Conservation (phyloP, 53 echinoderm and acorn worm species). For the Echinometra lucunter region DNA sequence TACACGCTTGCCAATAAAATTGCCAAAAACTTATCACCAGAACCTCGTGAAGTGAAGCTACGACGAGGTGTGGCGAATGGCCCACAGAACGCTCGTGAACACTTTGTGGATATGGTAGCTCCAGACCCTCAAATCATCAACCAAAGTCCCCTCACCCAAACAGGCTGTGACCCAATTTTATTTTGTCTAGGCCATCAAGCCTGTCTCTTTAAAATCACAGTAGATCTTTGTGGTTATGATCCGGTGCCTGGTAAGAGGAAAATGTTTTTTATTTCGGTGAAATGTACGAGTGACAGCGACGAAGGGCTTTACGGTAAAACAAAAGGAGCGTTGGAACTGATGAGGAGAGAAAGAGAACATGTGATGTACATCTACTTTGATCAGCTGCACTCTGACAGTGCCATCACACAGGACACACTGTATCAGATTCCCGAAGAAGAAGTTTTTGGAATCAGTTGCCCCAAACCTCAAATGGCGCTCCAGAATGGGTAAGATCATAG, state of each 20-base stretch:
- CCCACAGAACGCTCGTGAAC: conserved; percentile 40
- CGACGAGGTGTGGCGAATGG: conserved; percentile 68
- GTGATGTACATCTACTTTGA: conserved; percentile 85
- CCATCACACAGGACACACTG: conserved; percentile 72
- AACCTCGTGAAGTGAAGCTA: conserved; percentile 64
- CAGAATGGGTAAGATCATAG: conserved; percentile 84
- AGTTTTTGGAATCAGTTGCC: conserved; percentile 89
- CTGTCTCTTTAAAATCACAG: conserved; percentile 93
- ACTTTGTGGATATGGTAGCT: conserved; percentile 62
- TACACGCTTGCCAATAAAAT: conserved; percentile 87
- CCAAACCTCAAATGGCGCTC: conserved; percentile 75
- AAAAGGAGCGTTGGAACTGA: conserved; percentile 68
- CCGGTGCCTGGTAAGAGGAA: conserved; percentile 95
- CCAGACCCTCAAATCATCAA: conserved; percentile 71
- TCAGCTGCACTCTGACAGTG: conserved; percentile 69
- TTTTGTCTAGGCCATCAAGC: conserved; percentile 97
- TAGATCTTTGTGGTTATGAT: conserved; percentile 90
- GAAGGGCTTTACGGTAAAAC: conserved; percentile 76
- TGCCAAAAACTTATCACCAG: conserved; percentile 81
- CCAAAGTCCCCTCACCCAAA: conserved; percentile 82
- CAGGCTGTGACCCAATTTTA: conserved; percentile 95
- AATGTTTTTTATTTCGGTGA: conserved; percentile 87
- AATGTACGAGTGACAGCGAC: conserved; percentile 90
- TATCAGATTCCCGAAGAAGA: conserved; percentile 85
- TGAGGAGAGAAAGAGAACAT: conserved; percentile 79